Evolutionary conservation across 2,113 vertebrate species (phyloP), one percentile per base, ranked within the genome.

Genomic region (Larimichthys polyactis): DNA sequence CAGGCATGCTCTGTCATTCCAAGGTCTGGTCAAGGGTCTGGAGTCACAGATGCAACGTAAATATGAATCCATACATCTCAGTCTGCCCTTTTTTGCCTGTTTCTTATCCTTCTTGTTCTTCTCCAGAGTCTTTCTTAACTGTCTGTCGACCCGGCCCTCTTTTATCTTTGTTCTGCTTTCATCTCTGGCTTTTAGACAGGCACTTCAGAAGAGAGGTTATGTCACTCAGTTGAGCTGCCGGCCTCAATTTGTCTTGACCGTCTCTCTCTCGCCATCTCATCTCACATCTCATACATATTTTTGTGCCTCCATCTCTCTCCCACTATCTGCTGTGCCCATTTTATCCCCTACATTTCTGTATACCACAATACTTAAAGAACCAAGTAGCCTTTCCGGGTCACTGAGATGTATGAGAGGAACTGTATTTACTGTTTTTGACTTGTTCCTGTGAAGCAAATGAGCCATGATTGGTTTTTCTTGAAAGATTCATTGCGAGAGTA

Each of bases 31-130:
- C 95, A 93, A 76, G 91, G 92, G 91, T 90, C 91, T 93, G 95
- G 92, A 93, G 86, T 89, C 91, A 91, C 92, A 90, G 89, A 93
- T 80, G 91, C 89, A 94, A 94, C 92, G 93, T 95, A 95, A 94
- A 93, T 95, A 95, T 95, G 84, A 94, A 92, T 89, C 91, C 92
- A 94, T 93, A 90, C 92, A 94, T 94, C 93, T 94, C 94, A 94
- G 93, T 92, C 84, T 82, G 83, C 89, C 86, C 72, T 78, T 74
- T 29, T 40, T 82, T 87, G 65, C 79, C 80, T 89, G 57, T 70
- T 79, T 74, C 9, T 73, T 57, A 15, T 77, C 71, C 54, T 74
- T 55, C 68, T 83, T 68, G 20, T 64, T 82, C 54, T 65, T 68
- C 69, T 69, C 40, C 64, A 51, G 51, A 69, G 58, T 64, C 40